Base-by-base conservation (phyloP, 2,888 invertebrate genomes). In the Frankliniella intonsa region DNA sequence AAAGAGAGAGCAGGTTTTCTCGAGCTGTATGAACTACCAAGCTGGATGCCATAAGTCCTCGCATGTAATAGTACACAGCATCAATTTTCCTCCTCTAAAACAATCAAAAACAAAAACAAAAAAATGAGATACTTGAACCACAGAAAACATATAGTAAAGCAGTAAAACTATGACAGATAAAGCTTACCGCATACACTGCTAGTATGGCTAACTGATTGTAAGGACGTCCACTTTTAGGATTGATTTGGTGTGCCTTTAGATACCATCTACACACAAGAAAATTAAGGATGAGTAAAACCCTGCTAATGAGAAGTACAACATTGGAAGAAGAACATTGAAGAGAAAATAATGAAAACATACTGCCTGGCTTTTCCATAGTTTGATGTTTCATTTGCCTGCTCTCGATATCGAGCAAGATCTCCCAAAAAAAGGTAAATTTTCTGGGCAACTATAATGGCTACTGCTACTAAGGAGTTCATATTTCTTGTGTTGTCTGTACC, bases 31-130 rank as follows among this genome's bases (percentile, higher is more conserved):
- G 92, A 87, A 97, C 95, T 2, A 97, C 96, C 22, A 69, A 22
- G 91, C 97, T 97, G 79, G 97, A 95, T 83, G 97, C 95, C 92
- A 97, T 95, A 85, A 98, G 90, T 88, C 97, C 97, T 86, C 98
- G 92, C 94, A 97, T 96, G 87, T 97, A 97, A 89, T 95, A 97
- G 88, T 97, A 98, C 10, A 98, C 95, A n/a, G 97, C 97, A 88
- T 98, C 98, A 84, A 98, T 90, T 90, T 95, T 96, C 86, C 96
- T 92, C 89, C 95, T 93, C 97, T 97, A 89, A 81, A 91, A 91
- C 82, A 86, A 85, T 85, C 85, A 84, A 19, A 80, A 50, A 62
- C 17, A 83, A 83, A 84, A 76, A 49, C 11, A 84, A 65, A 50
- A n/a, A 25, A 50, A 38, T 51, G 49, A 27, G 27, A 55, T 51